Evolutionary conservation across 2,113 vertebrate species (phyloP).

Genomic region (Rhynchomys soricoides): DNA sequence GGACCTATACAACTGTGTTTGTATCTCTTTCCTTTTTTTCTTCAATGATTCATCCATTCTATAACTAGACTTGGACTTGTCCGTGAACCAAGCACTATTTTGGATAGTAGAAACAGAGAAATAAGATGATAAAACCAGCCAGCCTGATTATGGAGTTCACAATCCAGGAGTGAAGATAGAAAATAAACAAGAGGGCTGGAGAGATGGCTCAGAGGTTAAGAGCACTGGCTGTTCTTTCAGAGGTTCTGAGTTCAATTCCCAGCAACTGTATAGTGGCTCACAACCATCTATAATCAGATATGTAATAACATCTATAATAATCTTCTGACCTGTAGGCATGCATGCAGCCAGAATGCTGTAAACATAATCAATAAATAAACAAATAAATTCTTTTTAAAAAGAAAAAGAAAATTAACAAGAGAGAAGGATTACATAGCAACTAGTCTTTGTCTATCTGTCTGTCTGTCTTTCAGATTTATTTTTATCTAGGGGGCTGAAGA

Average conservation of each 20-base stretch:
- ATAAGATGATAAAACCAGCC: constrained; percentile 5
- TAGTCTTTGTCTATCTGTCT: not conserved
- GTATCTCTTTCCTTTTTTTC: not conserved
- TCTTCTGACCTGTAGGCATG: too few relatives aligned
- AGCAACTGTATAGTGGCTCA: too few relatives aligned
- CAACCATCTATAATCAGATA: too few relatives aligned
- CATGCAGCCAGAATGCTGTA: too few relatives aligned
- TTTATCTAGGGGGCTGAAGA: not conserved
- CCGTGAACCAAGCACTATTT: not conserved
- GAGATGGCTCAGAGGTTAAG: too few relatives aligned
- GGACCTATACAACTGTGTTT: not conserved
- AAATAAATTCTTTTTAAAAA: too few relatives aligned
- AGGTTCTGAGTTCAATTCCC: too few relatives aligned
- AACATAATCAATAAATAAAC: too few relatives aligned
- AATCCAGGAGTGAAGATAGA: not conserved
- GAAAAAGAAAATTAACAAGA: not conserved
- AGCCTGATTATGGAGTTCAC: not conserved
- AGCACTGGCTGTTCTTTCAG: too few relatives aligned
- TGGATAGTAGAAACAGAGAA: not conserved
- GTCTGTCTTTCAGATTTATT: not conserved
- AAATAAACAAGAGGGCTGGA: not conserved
- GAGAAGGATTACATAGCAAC: not conserved
- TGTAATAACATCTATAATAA: too few relatives aligned
- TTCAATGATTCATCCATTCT: not conserved
- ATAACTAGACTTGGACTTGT: not conserved